Evolutionary conservation across 2,797 vertebrate genomes (phyloP), one percentile per base, ranked within the genome.

Genomic region (Chaenodraco wilsoni): DNA sequence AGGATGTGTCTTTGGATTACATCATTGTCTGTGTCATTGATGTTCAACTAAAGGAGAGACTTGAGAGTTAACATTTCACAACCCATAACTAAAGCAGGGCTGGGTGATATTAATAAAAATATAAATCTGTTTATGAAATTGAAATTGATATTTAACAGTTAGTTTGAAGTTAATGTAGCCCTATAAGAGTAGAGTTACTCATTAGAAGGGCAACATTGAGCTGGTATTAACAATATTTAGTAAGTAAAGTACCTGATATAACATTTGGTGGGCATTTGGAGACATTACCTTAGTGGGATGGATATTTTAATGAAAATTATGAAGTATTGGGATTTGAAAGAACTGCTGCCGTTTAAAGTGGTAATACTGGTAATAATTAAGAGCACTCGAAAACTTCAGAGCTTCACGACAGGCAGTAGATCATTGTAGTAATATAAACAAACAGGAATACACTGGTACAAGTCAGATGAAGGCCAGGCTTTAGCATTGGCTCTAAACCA

Each of bases 1-100:
- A 65, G 40, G 17, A 49, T 77, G 5, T 27, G 15, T 56, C 31
- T 73, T 27, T 59, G 46, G n/a, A 33, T 68, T 52, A 51, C 14
- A 49, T 55, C 45, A 54, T 27, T 27, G 23, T 46, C 41, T 65
- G 9, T 72, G 44, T 56, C 6, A 40, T 21, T 76, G 43, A 16
- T 27, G 49, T 45, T 9, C 23, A 51, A 0, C 5, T 43, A 5
- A 21, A 33, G 10, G 45, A 63, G 31, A 66, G 1, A 46, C 0
- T 19, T 17, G 15, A 45, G 45, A 57, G 31, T 21, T 27, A 13
- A 21, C 27, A 1, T 21, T 37, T 23, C 11, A 14, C 10, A 33
- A 59, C 12, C 5, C 10, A 23, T 46, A 44, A 37, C 27, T 43
- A 16, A 33, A 54, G n/a, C 15, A 41, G 8, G 19, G 11, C 21